Base-by-base conservation (phyloP, 2,888 invertebrate species). In the Protodeltote pygarga region DNA sequence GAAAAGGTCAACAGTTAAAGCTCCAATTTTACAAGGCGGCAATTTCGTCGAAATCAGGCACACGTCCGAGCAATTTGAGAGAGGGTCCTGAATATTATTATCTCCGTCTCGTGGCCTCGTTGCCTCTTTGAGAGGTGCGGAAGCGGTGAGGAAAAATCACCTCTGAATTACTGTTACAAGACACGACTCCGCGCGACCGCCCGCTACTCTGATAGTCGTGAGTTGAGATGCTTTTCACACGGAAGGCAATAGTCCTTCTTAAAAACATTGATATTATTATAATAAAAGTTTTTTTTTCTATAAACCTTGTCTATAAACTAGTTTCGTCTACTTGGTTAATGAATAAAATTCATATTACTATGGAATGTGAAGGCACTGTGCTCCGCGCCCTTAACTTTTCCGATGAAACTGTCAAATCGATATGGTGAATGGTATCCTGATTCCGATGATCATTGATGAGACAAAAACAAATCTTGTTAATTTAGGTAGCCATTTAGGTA, bases 41-140 rank as follows among this genome's bases (percentile, higher is more conserved):
- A 78, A 78, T 79, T 78, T 73, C 61, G 63, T 72, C 68, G 69
- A 75, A 77, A 79, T 76, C 77, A 73, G 73, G 72, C 72, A 78
- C 83, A 80, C 81, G 83, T 84, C 72, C 73, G 68, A 68, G 80
- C 81, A 83, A 84, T 85, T 84, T 83, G 70, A 75, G 66, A 75
- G 76, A 73, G 70, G 75, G 76, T 77, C 75, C 79, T 79, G 77
- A 82, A 82, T 83, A 81, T 79, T 78, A 81, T 80, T 79, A 79
- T 77, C 75, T 73, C 68, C 52, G 71, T 38, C 46, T 61, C 70
- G 71, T 64, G 74, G 62, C 65, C 75, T 76, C 73, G 67, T 79
- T 75, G 71, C 58, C 68, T 58, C 57, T 70, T 71, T 75, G 74
- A 78, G 71, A 71, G 73, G 68, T 67, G 70, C 75, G 75, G 73